Evolutionary conservation across 2,888 invertebrate genomes (phyloP), one percentile per base, ranked within the genome.

Genomic region (Phytoseiulus persimilis): DNA sequence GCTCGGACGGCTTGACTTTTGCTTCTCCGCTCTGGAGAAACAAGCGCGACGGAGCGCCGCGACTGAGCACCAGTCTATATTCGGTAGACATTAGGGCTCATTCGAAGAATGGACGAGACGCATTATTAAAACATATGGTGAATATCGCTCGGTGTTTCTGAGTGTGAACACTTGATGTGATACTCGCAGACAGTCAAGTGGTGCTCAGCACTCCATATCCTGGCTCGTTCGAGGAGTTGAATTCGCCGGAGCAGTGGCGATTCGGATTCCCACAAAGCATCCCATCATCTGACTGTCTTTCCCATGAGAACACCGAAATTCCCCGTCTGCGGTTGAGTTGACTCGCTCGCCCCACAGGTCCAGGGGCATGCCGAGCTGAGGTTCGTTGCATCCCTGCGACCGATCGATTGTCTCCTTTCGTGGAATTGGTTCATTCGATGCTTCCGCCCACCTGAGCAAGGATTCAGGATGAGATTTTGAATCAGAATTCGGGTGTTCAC

Each of bases 151-250:
- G 65, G 65, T 65, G 65, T 11, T 65, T 18, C 9, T 65, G 65
- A 65, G 65, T 65, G 65, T 65, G 65, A 65, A 65, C 65, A 65
- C 65, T 65, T 65, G 65, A 65, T 65, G 65, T 65, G 65, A 65
- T 65, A 65, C 65, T 65, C 28, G 18, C 1, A 3, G 11, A 23
- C 1, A 65, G 65, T 65, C 65, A 65, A 65, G 65, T 65, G 65
- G 23, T 65, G 65, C 65, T 65, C 18, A 65, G 9, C 65, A 14
- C 18, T 18, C 18, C 65, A 23, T 65, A 14, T 23, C 65, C 23
- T 28, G 5, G 28, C 18, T 23, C 14, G 65, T 65, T 28, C 14
- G 65, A 65, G 18, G 65, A 65, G 2, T 65, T 18, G 23, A 46
- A 18, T 23, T 28, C 28, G 65, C 2, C 23, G 18, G 65, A 28